Evolutionary conservation across 2,888 invertebrate genomes (phyloP).

Genomic region (Euplexia lucipara): DNA sequence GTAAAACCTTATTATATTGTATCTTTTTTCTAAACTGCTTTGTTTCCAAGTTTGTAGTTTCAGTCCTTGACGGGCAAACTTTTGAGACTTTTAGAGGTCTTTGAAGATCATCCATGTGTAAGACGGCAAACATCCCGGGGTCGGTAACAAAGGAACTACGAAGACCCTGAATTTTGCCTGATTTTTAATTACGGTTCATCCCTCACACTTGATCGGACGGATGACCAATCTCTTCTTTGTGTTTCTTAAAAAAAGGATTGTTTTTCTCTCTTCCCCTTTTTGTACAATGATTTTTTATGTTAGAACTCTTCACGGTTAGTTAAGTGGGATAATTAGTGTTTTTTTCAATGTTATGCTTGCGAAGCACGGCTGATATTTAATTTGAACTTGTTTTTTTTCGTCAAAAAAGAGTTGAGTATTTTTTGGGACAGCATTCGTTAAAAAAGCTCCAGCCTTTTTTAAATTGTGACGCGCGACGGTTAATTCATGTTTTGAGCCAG

Average conservation of each 20-base stretch:
- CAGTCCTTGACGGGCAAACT: conserved; percentile 70
- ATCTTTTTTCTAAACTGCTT: conserved; percentile 39
- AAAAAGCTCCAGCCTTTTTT: conserved; percentile 32
- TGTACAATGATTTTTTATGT: conserved; percentile 77
- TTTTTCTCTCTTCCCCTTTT: conserved; percentile 76
- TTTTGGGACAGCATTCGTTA: conserved; percentile 46
- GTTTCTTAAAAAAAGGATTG: conserved; percentile 85
- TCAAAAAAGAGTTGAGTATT: conserved; percentile 57
- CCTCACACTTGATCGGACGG: conserved; percentile 87
- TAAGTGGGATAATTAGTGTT: conserved; percentile 85
- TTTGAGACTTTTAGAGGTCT: conserved; percentile 71
- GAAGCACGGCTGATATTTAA: conserved; percentile 59
- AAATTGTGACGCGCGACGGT: conserved; percentile 13
- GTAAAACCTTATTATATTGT: conserved; percentile 25
- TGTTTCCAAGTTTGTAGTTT: conserved; percentile 56
- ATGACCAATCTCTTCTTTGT: conserved; percentile 85
- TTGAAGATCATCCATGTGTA: conserved; percentile 80
- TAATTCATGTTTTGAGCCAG: conserved; percentile 29
- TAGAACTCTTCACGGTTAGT: conserved; percentile 85
- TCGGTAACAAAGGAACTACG: conserved; percentile 72
- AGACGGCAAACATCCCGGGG: conserved; percentile 77
- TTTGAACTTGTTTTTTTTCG: conserved; percentile 64
- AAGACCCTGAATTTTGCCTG: conserved; percentile 80
- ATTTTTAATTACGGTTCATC: conserved; percentile 88
- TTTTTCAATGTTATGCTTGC: conserved; percentile 73